Evolutionary conservation across 2,888 invertebrate species (phyloP), one percentile per base, ranked within the genome.

Genomic region (Drosophila suboccidentalis): DNA sequence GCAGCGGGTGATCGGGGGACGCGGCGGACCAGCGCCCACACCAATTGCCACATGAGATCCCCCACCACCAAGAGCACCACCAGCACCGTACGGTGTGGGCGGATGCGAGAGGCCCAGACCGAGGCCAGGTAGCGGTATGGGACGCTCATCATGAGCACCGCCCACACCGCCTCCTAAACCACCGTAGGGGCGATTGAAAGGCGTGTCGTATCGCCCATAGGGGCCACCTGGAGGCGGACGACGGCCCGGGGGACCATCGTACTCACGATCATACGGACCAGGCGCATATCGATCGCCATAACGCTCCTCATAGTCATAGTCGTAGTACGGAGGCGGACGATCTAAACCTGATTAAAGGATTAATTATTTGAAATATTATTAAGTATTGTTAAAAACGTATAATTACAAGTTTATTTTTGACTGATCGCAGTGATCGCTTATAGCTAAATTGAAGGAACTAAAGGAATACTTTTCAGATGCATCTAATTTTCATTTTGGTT

Each of bases 1-100:
- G 90, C 97, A 97, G 73, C 96, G 94, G 39, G 92, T 93, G 4
- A 92, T 89, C 38, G 93, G 93, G 6, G 93, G 93, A 4, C 93
- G 92, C 2, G 93, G 93, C 11, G 92, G 82, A 15, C 91, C 93
- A 19, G 87, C 90, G 49, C 91, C 93, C 0, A 93, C 93, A 2
- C 86, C 89, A 17, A 82, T 62, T 11, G 82, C 82, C 10, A 70
- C 64, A 59, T 87, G 88, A 10, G 49, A n/a, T 64, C 65, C 51
- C 5, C 57, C 71, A 10, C 57, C 60, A 13, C 75, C 60, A 29
- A 43, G 50, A 2, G 49, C 71, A 8, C 53, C 62, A 9, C 75
- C 59, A 17, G 41, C 60, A 11, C 46, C 57, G 11, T 87, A 90
- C 1, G 86, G 75, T 4, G 90, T 81, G 34, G 80, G 90, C 44